phyloP scores from a whole-genome alignment of 2,113 vertebrate species.

The Apus apus region DNA sequence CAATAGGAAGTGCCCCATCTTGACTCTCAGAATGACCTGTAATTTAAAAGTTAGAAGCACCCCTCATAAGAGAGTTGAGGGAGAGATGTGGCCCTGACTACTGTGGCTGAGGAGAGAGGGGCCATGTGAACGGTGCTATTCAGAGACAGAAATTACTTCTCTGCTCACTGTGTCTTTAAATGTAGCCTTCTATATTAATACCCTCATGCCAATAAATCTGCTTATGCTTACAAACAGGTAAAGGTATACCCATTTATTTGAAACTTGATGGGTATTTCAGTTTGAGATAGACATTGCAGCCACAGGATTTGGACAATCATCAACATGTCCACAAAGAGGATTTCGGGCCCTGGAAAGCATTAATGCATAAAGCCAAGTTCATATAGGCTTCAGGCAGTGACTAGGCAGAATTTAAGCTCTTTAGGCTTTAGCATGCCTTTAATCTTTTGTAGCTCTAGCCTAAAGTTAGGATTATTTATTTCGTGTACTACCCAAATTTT shows the following conservation, averaged over 20 bases:
- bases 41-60: not conserved
- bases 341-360: constrained; percentile 2
- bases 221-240: not conserved
- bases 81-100: not conserved
- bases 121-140: not conserved
- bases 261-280: not conserved
- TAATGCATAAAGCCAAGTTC: not conserved
- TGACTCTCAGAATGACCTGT: not conserved
- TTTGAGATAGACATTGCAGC: not conserved
- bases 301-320: not conserved
- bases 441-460: constrained; percentile 47
- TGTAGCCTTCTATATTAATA: not conserved
- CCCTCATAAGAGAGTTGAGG: not conserved
- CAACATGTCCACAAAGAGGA: not conserved
- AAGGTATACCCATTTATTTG: not conserved
- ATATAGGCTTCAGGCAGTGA: constrained; percentile 8
- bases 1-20: not conserved
- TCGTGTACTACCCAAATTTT: constrained; percentile 11
- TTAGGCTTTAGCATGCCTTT: constrained; percentile 49
- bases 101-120: not conserved
- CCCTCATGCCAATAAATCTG: not conserved
- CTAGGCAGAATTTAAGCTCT: constrained; percentile 43
- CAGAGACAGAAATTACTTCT: not conserved
- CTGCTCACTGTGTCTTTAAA: not conserved
- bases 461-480: constrained; percentile 54